Base-by-base conservation (phyloP, 2,888 invertebrate genomes). In the Idaea aversata region DNA sequence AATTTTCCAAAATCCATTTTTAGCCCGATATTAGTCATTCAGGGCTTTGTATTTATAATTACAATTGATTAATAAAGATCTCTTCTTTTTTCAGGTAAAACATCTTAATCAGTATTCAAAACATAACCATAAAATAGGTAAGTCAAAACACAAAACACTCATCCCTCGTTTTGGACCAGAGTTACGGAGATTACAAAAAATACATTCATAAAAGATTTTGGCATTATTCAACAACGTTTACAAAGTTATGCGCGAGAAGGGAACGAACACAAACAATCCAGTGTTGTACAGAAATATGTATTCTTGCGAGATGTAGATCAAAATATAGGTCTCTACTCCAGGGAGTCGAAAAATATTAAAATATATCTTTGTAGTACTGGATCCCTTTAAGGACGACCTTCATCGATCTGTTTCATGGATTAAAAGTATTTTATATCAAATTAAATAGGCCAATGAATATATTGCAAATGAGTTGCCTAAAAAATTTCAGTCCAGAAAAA, bases 281-380 rank as follows among this genome's bases (percentile, higher is more conserved):
- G 79, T 82, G 25, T 83, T 82, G 77, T 77, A 77, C 71, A 81
- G 82, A 82, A 82, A 85, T 85, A 82, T 83, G 76, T 82, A 80
- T 87, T 79, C 84, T 85, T 81, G 81, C 78, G 81, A 83, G 83
- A 81, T 83, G 84, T 85, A 87, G 85, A 88, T 90, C 88, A 88
- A 88, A 89, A 89, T 87, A 85, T 84, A 82, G 87, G 85, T 25
- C 83, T 47, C 81, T 77, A 71, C 75, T 86, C 85, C 83, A 86
- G 75, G 70, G 84, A 81, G 85, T 72, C 71, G 76, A 74, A 78
- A 84, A 86, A 87, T 89, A 90, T 90, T 88, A 90, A 88, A 89
- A 90, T 90, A 87, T 88, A 80, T 83, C 82, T 85, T 83, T 79
- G 68, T n/a, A n/a, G n/a, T n/a, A n/a, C n/a, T n/a, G n/a, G n/a